These are phyloP conservation scores for Pedionomus torquatus DNA, from an alignment of 2,113 vertebrate genomes.

Conservation along the genomic window DNA sequence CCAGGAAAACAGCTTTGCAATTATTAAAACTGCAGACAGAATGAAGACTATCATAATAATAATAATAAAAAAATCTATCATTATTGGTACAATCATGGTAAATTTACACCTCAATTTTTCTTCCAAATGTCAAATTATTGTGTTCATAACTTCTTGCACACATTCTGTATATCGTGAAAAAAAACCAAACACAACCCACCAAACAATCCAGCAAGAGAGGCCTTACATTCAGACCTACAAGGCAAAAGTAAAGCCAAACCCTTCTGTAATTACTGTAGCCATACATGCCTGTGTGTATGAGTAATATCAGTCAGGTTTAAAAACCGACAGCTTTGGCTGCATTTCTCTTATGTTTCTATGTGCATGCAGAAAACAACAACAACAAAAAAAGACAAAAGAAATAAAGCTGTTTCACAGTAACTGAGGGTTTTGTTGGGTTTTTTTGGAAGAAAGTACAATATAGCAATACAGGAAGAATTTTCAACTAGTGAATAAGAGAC, in stretches of 20 bases:
- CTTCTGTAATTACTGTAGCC: background rate
- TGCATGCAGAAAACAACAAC: background rate
- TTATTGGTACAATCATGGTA: background rate
- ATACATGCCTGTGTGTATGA: background rate
- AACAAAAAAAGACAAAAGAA: background rate
- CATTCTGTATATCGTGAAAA: rapidly evolving
- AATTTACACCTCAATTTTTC: background rate
- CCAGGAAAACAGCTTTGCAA: background rate
- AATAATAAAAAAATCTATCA: background rate
- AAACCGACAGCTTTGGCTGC: background rate
- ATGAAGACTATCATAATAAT: background rate
- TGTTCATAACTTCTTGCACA: background rate
- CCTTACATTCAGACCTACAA: background rate
- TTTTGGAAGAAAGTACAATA: background rate
- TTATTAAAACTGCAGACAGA: background rate
- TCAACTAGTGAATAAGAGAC: background rate
- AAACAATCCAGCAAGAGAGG: background rate
- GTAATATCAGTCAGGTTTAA: background rate
- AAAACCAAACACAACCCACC: background rate
- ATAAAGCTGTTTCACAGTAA: background rate
- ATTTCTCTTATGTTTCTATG: background rate
- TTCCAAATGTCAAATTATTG: background rate
- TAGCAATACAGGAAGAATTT: background rate
- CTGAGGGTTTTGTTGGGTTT: background rate
- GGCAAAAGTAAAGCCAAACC: background rate